Conservation (phyloP, 1,140 invertebrate species). For the Gyrodactylus bullatarudis region DNA sequence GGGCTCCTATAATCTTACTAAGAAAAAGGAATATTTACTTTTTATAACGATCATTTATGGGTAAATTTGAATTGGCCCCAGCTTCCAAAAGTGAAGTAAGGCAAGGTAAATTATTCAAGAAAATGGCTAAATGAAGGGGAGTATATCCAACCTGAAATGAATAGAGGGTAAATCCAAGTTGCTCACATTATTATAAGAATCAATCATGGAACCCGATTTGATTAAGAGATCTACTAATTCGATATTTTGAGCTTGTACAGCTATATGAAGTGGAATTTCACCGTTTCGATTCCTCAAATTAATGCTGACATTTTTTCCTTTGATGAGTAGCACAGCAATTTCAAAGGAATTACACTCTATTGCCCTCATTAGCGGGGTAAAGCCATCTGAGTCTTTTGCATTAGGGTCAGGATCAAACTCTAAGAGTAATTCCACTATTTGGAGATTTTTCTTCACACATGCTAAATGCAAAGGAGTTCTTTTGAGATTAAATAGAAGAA, state of each 20-base stretch:
- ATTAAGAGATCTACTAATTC: background rate
- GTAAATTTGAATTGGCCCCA: background rate
- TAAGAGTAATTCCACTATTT: background rate
- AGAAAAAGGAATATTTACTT: background rate
- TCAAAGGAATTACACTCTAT: background rate
- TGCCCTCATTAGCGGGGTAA: background rate
- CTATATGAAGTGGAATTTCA: background rate
- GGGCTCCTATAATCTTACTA: background rate
- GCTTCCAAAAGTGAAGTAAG: background rate
- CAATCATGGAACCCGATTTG: background rate
- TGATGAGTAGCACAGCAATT: background rate
- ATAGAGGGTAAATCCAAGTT: no score
- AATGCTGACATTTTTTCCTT: background rate
- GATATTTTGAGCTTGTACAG: background rate
- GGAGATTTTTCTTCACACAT: background rate
- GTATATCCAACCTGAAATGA: background rate
- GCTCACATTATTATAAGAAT: background rate
- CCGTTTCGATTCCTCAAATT: background rate
- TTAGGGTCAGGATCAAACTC: background rate
- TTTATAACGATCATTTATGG: background rate
- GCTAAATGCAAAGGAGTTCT: background rate
- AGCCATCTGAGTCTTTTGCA: background rate
- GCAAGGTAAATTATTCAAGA: background rate
- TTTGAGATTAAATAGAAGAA: background rate
- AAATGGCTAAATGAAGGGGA: background rate